phyloP scores from a whole-genome alignment of 2,888 invertebrate species.

The Carcina quercana region DNA sequence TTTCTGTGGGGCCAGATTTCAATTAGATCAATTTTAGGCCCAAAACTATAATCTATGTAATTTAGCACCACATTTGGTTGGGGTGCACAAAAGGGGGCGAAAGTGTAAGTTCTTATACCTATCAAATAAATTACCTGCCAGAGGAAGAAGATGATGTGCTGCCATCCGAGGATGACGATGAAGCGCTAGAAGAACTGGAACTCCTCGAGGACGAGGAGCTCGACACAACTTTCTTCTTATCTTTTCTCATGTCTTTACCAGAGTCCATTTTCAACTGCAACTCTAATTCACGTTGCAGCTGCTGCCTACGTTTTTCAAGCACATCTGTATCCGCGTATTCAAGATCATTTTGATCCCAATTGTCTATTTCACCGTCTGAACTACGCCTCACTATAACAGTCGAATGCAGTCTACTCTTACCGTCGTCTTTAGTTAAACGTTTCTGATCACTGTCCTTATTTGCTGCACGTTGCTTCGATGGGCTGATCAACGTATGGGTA shows the following conservation, averaged over 20 bases:
- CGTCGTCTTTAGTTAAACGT: conserved; percentile 73
- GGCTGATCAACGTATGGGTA: conserved; percentile 83
- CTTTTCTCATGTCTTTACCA: conserved; percentile 78
- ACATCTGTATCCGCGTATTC: conserved; percentile 88
- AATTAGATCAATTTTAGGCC: too few relatives aligned
- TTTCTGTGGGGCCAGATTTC: too few relatives aligned
- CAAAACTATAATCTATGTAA: too few relatives aligned
- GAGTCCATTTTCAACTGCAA: conserved; percentile 85
- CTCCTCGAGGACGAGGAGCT: conserved; percentile 81
- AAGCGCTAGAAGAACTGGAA: conserved; percentile 77
- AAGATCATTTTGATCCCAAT: conserved; percentile 85
- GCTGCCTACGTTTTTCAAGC: conserved; percentile 82
- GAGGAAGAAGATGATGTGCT: conserved; percentile 78
- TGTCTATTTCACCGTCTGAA: conserved; percentile 80
- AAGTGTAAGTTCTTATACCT: conserved; percentile 58
- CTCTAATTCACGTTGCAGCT: conserved; percentile 85
- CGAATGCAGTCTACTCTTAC: conserved; percentile 78
- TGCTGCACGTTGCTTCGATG: conserved; percentile 81
- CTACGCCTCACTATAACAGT: conserved; percentile 77
- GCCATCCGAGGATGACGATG: conserved; percentile 79
- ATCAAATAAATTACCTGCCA: conserved; percentile 50
- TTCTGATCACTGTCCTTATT: conserved; percentile 77
- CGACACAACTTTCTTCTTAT: conserved; percentile 79
- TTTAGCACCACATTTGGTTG: too few relatives aligned
- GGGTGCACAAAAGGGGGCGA: too few relatives aligned